Percentiles rank a stretch among this genome's conserved stretches.
These are phyloP conservation scores for Micropterix aruncella DNA, from an alignment of 2,888 invertebrate species.

Conservation along the genomic window DNA sequence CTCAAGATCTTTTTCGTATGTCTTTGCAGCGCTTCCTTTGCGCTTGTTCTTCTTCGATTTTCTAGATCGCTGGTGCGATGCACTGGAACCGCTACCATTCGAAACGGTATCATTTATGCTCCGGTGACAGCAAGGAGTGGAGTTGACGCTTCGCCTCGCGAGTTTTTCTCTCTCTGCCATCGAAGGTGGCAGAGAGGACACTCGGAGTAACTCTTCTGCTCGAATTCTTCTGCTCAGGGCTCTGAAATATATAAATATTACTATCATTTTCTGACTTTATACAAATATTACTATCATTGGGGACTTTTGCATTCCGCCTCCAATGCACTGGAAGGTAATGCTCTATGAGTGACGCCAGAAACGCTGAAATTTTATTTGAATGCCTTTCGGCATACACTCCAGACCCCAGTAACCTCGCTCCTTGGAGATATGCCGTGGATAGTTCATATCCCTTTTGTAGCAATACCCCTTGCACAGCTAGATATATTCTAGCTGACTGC, in stretches of 20 bases:
- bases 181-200: conserved; percentile 49
- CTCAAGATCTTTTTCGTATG: conserved; percentile 20
- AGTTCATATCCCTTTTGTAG: no score
- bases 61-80: conserved; percentile 16
- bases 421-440: no score
- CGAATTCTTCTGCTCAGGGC: conserved; percentile 51
- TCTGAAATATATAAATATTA: conserved; percentile 21
- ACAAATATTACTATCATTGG: no score
- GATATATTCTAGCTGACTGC: no score
- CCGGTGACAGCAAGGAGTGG: conserved; percentile 25
- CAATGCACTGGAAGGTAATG: no score
- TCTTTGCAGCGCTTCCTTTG: conserved; percentile 21
- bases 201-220: conserved; percentile 52
- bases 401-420: no score
- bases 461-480: no score
- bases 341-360: no score
- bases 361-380: no score
- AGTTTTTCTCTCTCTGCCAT: conserved; percentile 48
- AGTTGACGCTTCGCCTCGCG: conserved; percentile 22
- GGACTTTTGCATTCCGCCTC: no score
- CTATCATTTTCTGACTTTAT: no score
- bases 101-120: conserved; percentile 19
- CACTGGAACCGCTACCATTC: conserved; percentile 19
- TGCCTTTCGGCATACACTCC: no score
- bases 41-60: conserved; percentile 25